A percentile compares a stretch with the other conserved stretches of the same genome.
Evolutionary conservation across 30 jellyfish, hydroid and myxozoan species (phyloP).

Genomic region (Rhopilema esculentum): DNA sequence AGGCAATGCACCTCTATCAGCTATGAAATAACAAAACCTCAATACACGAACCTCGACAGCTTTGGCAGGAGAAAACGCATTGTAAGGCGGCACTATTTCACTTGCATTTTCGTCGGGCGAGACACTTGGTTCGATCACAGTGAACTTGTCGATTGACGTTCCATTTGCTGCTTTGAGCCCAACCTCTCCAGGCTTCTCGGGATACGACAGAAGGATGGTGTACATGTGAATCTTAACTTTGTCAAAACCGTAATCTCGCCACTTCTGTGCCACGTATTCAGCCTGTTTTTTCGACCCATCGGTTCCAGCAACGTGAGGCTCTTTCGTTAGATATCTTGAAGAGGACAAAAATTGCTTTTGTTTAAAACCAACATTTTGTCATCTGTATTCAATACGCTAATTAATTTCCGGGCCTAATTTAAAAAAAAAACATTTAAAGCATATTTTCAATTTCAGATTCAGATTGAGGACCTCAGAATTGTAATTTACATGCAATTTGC

Average conservation of each 20-base stretch:
- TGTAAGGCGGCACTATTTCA: slow-evolving; percentile 64
- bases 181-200: slow-evolving; percentile 73
- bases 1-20: too few species aligned
- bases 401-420: too few species aligned
- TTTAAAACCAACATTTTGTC: not conserved
- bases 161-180: slow-evolving; percentile 17
- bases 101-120: slow-evolving; percentile 41
- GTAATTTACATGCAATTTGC: too few species aligned
- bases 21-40: too few species aligned
- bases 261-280: slow-evolving; percentile 46
- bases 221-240: slow-evolving; percentile 65
- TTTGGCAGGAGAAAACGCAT: slow-evolving; percentile 74
- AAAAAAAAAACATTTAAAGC: too few species aligned
- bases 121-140: slow-evolving; percentile 47
- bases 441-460: too few species aligned
- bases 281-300: slow-evolving; percentile 68
- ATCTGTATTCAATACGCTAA: too few species aligned
- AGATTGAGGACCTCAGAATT: too few species aligned
- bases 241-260: slow-evolving; percentile 79
- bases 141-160: slow-evolving; percentile 10
- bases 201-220: slow-evolving; percentile 76
- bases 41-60: slow-evolving; percentile 67
- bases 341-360: not conserved
- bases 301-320: slow-evolving; percentile 85
- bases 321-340: slow-evolving; percentile 53